Base-by-base conservation (phyloP, 2,888 invertebrate species). In the Ephialtes manifestator region DNA sequence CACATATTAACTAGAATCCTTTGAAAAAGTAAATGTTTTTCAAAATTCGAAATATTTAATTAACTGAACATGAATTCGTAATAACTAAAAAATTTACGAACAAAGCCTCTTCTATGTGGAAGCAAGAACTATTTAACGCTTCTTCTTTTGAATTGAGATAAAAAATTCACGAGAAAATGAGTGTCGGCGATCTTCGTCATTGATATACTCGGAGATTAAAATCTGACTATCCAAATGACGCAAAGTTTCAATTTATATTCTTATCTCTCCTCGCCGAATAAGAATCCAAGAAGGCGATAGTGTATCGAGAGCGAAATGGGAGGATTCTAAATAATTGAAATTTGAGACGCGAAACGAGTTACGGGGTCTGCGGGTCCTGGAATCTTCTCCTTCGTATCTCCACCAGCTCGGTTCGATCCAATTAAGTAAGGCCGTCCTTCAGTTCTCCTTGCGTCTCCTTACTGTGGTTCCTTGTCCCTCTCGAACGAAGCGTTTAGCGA, bases 351-450 rank as follows among this genome's bases (percentile, higher is more conserved):
- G 86, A 89, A 90, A 87, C 85, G 88, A 65, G 65, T 65, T 65
- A 87, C 87, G 81, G 81, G 78, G 18, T 77, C 75, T 78, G 76
- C 46, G 83, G 87, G 77, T 84, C 81, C 83, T 84, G 18, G 55
- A 53, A 55, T 86, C 84, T 43, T 65, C 67, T 46, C 55, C 87
- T 79, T 77, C 87, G 87, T 87, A 79, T 87, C 87, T 75, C 87
- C 88, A 84, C 10, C 58, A 87, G 63, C 88, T 87, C 89, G 90
- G 89, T 90, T 91, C 91, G 89, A 91, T 91, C 90, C 91, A 91
- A 92, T 92, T 92, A 92, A 89, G 87, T 81, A 75, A 74, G 80
- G 88, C 87, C 63, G 39, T 48, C 75, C 55, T 60, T 60, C 46
- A 46, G 18, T 55, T 48, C 72, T 58, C 39, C 18, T 8, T 18